These are phyloP conservation scores for Leucophenga varia DNA, from an alignment of 1,140 invertebrate species.

Conservation along the genomic window DNA sequence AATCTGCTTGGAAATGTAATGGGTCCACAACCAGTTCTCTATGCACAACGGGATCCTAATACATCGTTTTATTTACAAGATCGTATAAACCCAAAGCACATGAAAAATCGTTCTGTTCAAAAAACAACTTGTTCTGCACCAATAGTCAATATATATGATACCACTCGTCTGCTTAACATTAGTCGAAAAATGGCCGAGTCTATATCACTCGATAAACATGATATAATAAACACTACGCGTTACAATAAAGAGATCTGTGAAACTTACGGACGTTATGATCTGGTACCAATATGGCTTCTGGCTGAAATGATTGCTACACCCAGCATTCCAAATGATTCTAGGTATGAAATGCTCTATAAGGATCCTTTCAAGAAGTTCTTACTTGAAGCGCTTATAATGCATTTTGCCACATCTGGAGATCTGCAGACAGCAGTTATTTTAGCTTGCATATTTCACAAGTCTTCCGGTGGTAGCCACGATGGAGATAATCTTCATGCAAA, in stretches of 20 bases:
- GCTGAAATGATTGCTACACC: constrained; percentile 71
- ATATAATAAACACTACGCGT: constrained; percentile 70
- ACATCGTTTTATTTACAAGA: constrained; percentile 83
- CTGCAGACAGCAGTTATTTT: constrained; percentile 93
- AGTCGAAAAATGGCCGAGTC: constrained; percentile 78
- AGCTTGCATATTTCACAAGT: constrained; percentile 78
- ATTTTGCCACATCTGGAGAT: constrained; percentile 78
- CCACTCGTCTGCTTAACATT: constrained; percentile 73
- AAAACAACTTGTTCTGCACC: constrained; percentile 54
- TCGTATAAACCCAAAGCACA: constrained; percentile 61
- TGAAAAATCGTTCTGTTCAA: constrained; percentile 18
- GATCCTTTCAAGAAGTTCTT: constrained; percentile 86
- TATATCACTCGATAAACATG: constrained; percentile 70
- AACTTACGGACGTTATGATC: constrained; percentile 72
- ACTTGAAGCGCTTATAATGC: constrained; percentile 80
- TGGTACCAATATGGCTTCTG: constrained; percentile 83
- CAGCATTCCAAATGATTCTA: constrained; percentile 48
- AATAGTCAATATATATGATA: constrained; percentile 79
- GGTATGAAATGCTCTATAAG: constrained; percentile 41
- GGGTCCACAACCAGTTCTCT: constrained; percentile 59
- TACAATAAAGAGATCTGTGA: constrained; percentile 74
- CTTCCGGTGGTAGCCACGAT: constrained; percentile 23
- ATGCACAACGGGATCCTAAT: constrained; percentile 59
- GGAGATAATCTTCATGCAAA: too few relatives aligned
- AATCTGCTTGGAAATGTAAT: constrained; percentile 60